Percentiles rank a stretch among this genome's conserved stretches.
Evolutionary conservation across 2,888 invertebrate genomes (phyloP).

Genomic region (Acleris sparsana): DNA sequence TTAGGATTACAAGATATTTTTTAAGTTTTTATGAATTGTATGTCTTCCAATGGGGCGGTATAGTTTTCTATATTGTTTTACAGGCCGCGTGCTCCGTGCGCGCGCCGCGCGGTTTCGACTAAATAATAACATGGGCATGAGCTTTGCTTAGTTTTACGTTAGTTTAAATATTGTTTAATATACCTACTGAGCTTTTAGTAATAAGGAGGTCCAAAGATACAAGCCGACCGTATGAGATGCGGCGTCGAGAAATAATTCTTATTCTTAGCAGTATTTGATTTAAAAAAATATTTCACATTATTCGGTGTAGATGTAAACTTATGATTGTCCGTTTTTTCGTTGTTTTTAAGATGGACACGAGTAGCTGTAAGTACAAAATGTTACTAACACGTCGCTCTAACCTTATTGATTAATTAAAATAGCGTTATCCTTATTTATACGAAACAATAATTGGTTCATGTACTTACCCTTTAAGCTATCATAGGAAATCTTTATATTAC

Average conservation of each 20-base stretch:
- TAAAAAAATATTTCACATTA: slow-evolving; percentile 49
- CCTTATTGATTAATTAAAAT: slow-evolving; percentile 43
- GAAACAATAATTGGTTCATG: slow-evolving; percentile 68
- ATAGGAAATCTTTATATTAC: slow-evolving; percentile 53
- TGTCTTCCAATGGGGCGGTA: slow-evolving; percentile 68
- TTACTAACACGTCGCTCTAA: slow-evolving; percentile 72
- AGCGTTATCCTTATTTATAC: slow-evolving; percentile 59
- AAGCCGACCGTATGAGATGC: slow-evolving; percentile 64
- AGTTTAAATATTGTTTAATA: slow-evolving; percentile 53
- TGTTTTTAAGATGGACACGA: slow-evolving; percentile 60
- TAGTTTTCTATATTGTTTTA: slow-evolving; percentile 52
- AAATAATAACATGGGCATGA: slow-evolving; percentile 56
- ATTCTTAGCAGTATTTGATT: slow-evolving; percentile 71
- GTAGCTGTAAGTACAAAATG: slow-evolving; percentile 76
- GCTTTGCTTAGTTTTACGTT: slow-evolving; percentile 70
- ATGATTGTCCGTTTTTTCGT: slow-evolving; percentile 50
- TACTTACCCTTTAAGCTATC: slow-evolving; percentile 68
- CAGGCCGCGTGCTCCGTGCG: slow-evolving; percentile 38
- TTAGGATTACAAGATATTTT: slow-evolving; percentile 43
- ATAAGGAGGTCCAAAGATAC: slow-evolving; percentile 77
- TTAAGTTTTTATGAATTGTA: slow-evolving; percentile 60
- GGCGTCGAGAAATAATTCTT: slow-evolving; percentile 51
- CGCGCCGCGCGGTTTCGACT: slow-evolving; percentile 68
- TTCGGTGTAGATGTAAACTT: slow-evolving; percentile 49
- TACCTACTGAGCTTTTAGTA: slow-evolving; percentile 67